phyloP scores from a whole-genome alignment of 2,888 invertebrate genomes.

The Meganola albula region DNA sequence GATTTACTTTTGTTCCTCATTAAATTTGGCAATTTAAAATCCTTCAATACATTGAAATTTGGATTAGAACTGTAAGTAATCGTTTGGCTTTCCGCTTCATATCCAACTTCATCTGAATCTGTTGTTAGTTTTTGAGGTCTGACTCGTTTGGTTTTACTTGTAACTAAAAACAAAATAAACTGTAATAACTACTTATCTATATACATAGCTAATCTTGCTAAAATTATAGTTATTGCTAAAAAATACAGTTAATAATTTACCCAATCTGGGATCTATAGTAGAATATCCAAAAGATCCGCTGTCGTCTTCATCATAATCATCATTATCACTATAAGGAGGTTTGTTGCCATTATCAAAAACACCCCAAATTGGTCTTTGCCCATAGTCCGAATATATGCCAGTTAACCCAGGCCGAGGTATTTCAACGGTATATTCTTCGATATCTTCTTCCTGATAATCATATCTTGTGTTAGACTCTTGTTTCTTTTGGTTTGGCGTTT shows the following conservation, averaged over 20 bases:
- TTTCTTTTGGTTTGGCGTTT: slow-evolving; percentile 33
- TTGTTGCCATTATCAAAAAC: slow-evolving; percentile 26
- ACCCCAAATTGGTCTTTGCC: slow-evolving; percentile 36
- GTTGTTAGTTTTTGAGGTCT: slow-evolving; percentile 40
- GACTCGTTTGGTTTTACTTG: slow-evolving; percentile 20
- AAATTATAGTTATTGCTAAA: too few species aligned
- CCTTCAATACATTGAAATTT: slow-evolving; percentile 60
- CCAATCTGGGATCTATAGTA: slow-evolving; percentile 57
- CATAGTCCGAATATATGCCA: slow-evolving; percentile 58
- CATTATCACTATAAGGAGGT: slow-evolving; percentile 34
- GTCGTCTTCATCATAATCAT: slow-evolving; percentile 41
- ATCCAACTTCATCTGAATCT: slow-evolving; percentile 31
- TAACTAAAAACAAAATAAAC: too few species aligned
- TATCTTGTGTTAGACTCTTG: slow-evolving; percentile 29
- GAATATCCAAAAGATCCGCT: slow-evolving; percentile 48
- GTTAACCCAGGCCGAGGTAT: slow-evolving; percentile 59
- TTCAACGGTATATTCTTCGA: slow-evolving; percentile 52
- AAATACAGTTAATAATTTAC: slow-evolving; percentile 33
- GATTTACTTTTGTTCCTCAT: slow-evolving; percentile 41
- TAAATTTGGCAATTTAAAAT: slow-evolving; percentile 61
- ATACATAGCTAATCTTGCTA: too few species aligned
- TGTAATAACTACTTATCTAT: too few species aligned
- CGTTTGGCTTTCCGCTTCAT: slow-evolving; percentile 45
- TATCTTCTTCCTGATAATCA: slow-evolving; percentile 38
- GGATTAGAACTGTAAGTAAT: slow-evolving; percentile 58